These are phyloP conservation scores for Podilymbus podiceps DNA, from an alignment of 2,113 vertebrate genomes.

Conservation along the genomic window DNA sequence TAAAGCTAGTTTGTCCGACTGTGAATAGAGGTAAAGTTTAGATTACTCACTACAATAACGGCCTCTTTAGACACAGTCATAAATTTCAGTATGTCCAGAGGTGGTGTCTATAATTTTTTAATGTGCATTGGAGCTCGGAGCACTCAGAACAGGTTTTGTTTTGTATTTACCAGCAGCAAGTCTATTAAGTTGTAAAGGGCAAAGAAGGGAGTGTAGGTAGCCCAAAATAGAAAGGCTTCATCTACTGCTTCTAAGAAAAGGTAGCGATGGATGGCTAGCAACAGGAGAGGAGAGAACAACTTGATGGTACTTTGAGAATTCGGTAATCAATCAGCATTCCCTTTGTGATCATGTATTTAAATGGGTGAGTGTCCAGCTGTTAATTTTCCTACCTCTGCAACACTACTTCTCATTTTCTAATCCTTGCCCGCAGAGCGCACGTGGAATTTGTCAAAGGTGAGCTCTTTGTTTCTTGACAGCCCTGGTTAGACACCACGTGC, in stretches of 20 bases:
- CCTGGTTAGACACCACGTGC: not conserved
- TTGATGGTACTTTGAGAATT: not conserved
- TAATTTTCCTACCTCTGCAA: not conserved
- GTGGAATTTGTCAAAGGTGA: not conserved
- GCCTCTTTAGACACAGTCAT: constrained; percentile 63
- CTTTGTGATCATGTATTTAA: not conserved
- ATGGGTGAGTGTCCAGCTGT: not conserved
- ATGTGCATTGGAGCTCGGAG: constrained; percentile 48
- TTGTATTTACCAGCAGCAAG: constrained; percentile 72
- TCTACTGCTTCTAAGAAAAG: constrained; percentile 53
- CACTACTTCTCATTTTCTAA: not conserved
- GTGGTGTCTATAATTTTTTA: constrained; percentile 72
- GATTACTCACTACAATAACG: constrained; percentile 56
- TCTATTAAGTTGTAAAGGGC: constrained; percentile 71
- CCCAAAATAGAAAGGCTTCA: constrained; percentile 60
- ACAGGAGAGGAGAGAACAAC: not conserved
- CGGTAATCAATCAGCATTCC: not conserved
- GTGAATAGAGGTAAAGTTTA: constrained; percentile 63
- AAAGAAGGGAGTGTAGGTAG: constrained; percentile 24
- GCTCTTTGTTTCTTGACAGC: not conserved
- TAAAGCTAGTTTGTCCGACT: constrained; percentile 51
- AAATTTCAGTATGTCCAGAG: constrained; percentile 68
- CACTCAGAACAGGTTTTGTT: constrained; percentile 62
- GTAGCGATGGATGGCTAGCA: not conserved
- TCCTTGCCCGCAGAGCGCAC: not conserved